Percentiles rank a stretch among this genome's conserved stretches.
Evolutionary conservation across 2,888 invertebrate species (phyloP).

Genomic region (Agriopis marginaria): DNA sequence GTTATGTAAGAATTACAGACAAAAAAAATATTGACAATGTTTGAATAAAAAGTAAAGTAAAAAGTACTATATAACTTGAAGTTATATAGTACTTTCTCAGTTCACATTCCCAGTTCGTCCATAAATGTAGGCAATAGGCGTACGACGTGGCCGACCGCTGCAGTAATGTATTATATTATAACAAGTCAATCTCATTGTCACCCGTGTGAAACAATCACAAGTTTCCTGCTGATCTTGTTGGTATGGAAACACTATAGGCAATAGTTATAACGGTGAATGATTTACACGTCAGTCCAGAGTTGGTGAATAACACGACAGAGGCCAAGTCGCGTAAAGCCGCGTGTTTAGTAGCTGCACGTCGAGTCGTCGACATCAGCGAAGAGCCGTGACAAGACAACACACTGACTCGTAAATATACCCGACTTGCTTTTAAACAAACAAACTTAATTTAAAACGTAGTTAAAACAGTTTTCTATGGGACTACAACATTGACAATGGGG

Average conservation of each 20-base stretch:
- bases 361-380: conserved; percentile 41
- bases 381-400: conserved; percentile 70
- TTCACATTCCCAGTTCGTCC: no score
- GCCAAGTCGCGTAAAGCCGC: conserved; percentile 55
- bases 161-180: neutral
- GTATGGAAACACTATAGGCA: conserved; percentile 51
- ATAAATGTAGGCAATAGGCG: no score
- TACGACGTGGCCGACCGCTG: no score
- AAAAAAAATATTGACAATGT: no score
- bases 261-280: conserved; percentile 47
- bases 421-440: conserved; percentile 57
- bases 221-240: conserved; percentile 45
- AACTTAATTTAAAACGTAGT: conserved; percentile 53
- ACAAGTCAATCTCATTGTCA: neutral
- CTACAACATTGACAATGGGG: neutral
- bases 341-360: conserved; percentile 56
- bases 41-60: no score
- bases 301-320: conserved; percentile 41
- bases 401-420: conserved; percentile 60
- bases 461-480: conserved; percentile 27
- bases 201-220: conserved; percentile 27
- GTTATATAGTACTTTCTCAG: no score
- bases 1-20: no score
- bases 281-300: conserved; percentile 50
- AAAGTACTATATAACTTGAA: no score